Percentiles rank a stretch among this genome's conserved stretches.
phyloP scores from a whole-genome alignment of 1,140 invertebrate genomes.

The Sarcophaga bullata region DNA sequence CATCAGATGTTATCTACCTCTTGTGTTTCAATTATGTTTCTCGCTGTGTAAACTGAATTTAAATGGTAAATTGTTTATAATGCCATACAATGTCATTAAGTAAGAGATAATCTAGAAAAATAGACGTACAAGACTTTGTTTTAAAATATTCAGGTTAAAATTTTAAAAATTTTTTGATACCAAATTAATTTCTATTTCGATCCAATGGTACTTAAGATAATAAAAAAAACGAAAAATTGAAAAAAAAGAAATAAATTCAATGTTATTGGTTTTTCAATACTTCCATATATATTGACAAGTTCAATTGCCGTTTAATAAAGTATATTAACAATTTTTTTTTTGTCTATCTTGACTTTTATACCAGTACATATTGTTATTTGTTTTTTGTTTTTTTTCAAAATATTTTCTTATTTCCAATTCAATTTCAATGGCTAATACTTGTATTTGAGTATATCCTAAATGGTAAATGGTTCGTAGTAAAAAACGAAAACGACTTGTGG shows the following conservation, averaged over 20 bases:
- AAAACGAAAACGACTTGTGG: neutral
- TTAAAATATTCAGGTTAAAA: too few relatives aligned
- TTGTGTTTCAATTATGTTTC: too few relatives aligned
- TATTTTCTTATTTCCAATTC: neutral
- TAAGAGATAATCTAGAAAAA: too few relatives aligned
- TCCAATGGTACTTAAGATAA: neutral
- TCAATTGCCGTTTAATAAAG: neutral
- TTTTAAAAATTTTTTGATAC: too few relatives aligned
- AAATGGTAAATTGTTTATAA: too few relatives aligned
- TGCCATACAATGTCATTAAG: too few relatives aligned
- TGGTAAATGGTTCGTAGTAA: neutral
- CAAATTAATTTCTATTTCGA: neutral
- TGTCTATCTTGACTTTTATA: neutral
- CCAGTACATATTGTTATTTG: too few relatives aligned
- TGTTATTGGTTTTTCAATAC: slow-evolving; percentile 1
- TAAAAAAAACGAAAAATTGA: neutral
- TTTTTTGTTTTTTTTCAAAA: too few relatives aligned
- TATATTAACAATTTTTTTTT: neutral
- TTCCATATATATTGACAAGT: slow-evolving; percentile 6
- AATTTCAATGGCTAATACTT: neutral
- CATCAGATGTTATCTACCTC: too few relatives aligned
- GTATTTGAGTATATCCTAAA: neutral
- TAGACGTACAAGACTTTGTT: too few relatives aligned
- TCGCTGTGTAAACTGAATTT: too few relatives aligned
- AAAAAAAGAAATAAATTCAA: neutral